Percentiles rank a stretch among this genome's conserved stretches.
Conservation (phyloP, 2,888 invertebrate genomes). For the Callinectes sapidus region DNA sequence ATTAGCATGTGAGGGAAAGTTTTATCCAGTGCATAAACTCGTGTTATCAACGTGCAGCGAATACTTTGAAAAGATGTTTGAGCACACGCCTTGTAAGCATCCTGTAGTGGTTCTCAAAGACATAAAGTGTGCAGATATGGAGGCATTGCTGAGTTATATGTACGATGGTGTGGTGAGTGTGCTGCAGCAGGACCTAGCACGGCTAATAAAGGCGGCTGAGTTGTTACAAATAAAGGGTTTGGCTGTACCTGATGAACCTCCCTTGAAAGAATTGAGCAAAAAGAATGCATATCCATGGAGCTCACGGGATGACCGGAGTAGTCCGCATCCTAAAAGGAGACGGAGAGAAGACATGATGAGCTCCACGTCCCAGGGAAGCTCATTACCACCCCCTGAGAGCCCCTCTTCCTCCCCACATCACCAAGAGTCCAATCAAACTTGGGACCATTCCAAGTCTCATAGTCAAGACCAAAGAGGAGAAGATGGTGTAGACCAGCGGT, state of each 20-base stretch:
- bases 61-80: conserved; percentile 72
- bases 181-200: conserved; percentile 69
- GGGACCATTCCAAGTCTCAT: conserved; percentile 49
- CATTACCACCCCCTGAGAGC: conserved; percentile 44
- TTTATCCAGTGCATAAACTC: conserved; percentile 71
- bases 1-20: conserved; percentile 71
- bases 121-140: conserved; percentile 68
- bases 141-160: conserved; percentile 71
- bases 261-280: conserved; percentile 51
- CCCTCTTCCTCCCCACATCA: conserved; percentile 52
- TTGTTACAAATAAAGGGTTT: conserved; percentile 70
- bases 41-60: conserved; percentile 72
- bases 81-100: conserved; percentile 71
- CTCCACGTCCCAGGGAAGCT: conserved; percentile 33
- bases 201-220: conserved; percentile 71
- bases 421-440: conserved; percentile 49
- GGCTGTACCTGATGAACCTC: conserved; percentile 71
- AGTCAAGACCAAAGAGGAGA: conserved; percentile 55
- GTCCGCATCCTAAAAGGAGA: conserved; percentile 67
- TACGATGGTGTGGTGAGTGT: conserved; percentile 71
- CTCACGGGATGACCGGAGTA: conserved; percentile 65
- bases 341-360: conserved; percentile 56
- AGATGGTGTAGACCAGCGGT: conserved; percentile 49
- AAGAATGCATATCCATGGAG: conserved; percentile 61
- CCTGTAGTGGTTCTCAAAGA: conserved; percentile 71